Evolutionary conservation across 2,113 vertebrate genomes (phyloP), one percentile per base, ranked within the genome.

Genomic region (Ellobius talpinus): DNA sequence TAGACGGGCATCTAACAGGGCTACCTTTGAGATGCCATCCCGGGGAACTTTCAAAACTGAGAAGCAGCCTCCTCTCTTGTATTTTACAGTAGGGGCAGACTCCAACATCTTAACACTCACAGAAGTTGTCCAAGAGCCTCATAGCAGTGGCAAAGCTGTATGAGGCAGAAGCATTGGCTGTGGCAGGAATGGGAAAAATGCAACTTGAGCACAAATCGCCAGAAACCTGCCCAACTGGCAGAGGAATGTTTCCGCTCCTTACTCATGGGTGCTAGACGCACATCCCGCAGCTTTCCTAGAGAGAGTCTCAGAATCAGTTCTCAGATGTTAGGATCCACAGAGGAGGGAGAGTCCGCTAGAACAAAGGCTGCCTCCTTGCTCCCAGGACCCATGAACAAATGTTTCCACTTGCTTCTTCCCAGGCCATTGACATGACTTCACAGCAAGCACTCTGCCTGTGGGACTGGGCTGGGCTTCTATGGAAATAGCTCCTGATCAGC

Each of bases 221-320:
- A 77, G 88, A 55, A 95, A 72, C 90, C 96, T 3, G 42, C 50
- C 72, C 58, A 58, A 93, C 52, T 95, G 97, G 96, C 93, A 26
- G 19, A 6, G 89, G 74, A 84, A 9, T 5, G 47, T 50, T 94
- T 87, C 96, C 82, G 96, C 72, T 97, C 90, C 33, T 89, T 79
- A 2, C 95, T 86, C 31, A 23, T 0, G 96, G 93, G 97, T 97
- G 97, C 97, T 92, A 97, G 97, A 97, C 96, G 26, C 74, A 45
- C 1, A 0, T 89, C 97, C 72, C 5, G 26, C 78, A 97, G 68
- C 91, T 91, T 82, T 52, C 58, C 91, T 73, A 82, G 94, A 88
- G 91, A 87, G 52, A 23, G 89, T 61, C 72, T 86, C 94, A 89
- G 45, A 92, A 68, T 86, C 42, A 68, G 66, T 74, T 79, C 88